Conservation (phyloP, 2,113 vertebrate species). For the Corapipo altera region DNA sequence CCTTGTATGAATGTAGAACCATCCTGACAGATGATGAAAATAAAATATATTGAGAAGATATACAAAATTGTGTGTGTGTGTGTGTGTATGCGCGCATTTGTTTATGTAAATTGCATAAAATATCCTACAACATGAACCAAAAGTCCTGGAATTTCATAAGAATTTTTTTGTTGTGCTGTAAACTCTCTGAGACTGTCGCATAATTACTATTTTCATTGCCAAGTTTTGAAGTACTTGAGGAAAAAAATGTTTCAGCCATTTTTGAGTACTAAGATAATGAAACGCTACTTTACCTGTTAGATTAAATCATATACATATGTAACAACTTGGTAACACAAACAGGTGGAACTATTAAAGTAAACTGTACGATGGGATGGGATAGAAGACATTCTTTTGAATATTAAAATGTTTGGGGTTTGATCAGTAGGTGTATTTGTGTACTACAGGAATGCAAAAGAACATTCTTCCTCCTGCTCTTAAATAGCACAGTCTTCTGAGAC, state of each 20-base stretch:
- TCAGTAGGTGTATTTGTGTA: not conserved
- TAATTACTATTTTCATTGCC: not conserved
- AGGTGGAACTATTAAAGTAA: not conserved
- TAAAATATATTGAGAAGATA: not conserved
- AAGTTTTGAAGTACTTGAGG: not conserved
- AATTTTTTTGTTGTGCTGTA: not conserved
- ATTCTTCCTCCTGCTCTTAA: not conserved
- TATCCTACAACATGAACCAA: not conserved
- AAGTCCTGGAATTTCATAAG: not conserved
- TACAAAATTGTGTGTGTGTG: not conserved
- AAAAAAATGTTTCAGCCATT: not conserved
- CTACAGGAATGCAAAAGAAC: not conserved
- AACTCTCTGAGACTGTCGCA: not conserved
- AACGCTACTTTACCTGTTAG: not conserved
- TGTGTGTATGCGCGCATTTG: not conserved
- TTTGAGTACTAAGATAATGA: not conserved
- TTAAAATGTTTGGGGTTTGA: not conserved
- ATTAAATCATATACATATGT: not conserved
- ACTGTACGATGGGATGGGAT: not conserved
- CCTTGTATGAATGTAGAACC: not conserved
- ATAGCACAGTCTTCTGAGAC: not conserved
- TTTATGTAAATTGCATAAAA: not conserved
- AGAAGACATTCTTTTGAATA: not conserved
- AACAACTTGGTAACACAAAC: not conserved
- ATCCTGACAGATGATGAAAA: not conserved